Evolutionary conservation across 2,113 vertebrate genomes (phyloP), one percentile per base, ranked within the genome.

Genomic region (Salvator merianae): DNA sequence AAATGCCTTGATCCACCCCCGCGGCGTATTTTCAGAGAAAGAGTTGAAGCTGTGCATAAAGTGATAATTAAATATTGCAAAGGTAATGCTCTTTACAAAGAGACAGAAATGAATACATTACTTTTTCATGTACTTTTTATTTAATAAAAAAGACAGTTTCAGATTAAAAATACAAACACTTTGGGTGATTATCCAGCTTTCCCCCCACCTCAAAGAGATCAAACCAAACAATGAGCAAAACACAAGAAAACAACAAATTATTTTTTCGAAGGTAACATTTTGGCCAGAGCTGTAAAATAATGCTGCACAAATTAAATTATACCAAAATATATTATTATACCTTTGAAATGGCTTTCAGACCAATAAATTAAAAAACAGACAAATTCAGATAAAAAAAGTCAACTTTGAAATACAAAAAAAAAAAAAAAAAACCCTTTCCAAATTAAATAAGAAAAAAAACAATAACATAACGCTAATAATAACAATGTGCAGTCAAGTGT

Each of bases 401-500:
- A 93, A 94, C 94, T 95, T 96, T 95, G 95, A 94, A 95, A 95
- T 96, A 96, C 94, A 95, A 95, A 96, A 93, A 89, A 94, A 95
- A 95, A 94, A 95, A 38, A 38, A 71, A 71, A 72, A 10, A n/a
- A 59, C 10, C 14, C 20, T 50, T 92, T 94, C 68, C 83, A 79
- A 85, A 85, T 85, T 95, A 95, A 96, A 95, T 96, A 94, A 83
- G 82, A 95, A 97, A 97, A 97, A 97, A 97, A 97, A 96, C 50
- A 53, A 59, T 16, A 59, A 72, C 96, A 97, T 97, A 96, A 97
- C 96, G 96, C 94, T 97, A 97, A 97, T 96, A 97, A 97, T 97
- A 97, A 97, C 97, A 97, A 98, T 97, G 98, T 99, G 98, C 97
- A 99, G 98, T 99, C 98, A 99, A 98, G 97, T 98, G 96, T 97